Percentiles rank a stretch among this genome's conserved stretches.
Evolutionary conservation across 1,140 invertebrate genomes (phyloP).

Genomic region (Akabosia matsudoensis): DNA sequence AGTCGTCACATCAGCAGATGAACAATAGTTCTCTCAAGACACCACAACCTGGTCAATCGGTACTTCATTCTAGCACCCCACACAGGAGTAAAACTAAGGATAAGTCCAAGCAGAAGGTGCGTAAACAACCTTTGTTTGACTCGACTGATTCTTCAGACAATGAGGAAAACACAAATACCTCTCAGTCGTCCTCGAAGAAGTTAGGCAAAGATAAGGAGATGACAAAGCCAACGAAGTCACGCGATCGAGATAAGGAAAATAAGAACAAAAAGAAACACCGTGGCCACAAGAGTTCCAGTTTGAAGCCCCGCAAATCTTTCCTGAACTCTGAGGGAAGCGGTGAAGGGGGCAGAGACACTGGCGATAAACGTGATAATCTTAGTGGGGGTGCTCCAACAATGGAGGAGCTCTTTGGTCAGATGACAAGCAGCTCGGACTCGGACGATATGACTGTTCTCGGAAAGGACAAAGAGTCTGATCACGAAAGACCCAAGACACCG

Average conservation of each 20-base stretch:
- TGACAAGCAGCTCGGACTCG: slow-evolving; percentile 38
- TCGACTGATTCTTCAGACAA: slow-evolving; percentile 40
- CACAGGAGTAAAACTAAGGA: slow-evolving; percentile 28
- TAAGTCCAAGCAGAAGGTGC: slow-evolving; percentile 40
- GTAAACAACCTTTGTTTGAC: slow-evolving; percentile 40
- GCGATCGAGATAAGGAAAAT: slow-evolving; percentile 49
- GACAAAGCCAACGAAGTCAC: slow-evolving; percentile 46
- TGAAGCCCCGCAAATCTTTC: slow-evolving; percentile 27
- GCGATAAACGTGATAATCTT: slow-evolving; percentile 29
- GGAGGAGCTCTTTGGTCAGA: slow-evolving; percentile 43
- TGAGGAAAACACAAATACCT: slow-evolving; percentile 50
- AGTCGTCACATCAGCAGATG: slow-evolving; percentile 9
- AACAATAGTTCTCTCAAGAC: neutral
- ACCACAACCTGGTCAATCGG: neutral
- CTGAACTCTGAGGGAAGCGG: slow-evolving; percentile 30
- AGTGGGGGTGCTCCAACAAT: slow-evolving; percentile 22
- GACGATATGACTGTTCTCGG: slow-evolving; percentile 38
- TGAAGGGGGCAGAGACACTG: slow-evolving; percentile 26
- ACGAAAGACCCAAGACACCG: slow-evolving; percentile 23
- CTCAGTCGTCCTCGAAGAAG: slow-evolving; percentile 24
- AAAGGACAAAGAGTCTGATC: slow-evolving; percentile 25
- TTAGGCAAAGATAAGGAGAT: slow-evolving; percentile 51
- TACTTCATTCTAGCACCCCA: neutral
- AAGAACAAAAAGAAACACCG: slow-evolving; percentile 39
- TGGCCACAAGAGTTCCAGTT: slow-evolving; percentile 23